A percentile compares a stretch with the other conserved stretches of the same genome.
Conservation (phyloP, 2,888 invertebrate genomes). For the Metellina segmentata region DNA sequence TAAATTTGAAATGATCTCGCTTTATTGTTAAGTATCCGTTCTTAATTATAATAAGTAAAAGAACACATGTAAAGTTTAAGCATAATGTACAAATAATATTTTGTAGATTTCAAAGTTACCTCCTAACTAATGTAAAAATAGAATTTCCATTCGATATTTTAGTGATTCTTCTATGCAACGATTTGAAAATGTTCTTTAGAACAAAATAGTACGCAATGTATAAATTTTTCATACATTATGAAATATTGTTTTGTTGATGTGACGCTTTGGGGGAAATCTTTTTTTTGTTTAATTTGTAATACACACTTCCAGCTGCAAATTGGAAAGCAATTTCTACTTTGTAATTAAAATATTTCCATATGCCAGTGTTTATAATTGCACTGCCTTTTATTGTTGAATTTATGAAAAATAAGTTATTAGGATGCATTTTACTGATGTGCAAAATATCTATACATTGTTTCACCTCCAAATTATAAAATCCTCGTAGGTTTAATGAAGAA, state of each 20-base stretch:
- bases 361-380: background rate
- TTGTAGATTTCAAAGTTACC: background rate
- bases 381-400: background rate
- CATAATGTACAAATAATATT: background rate
- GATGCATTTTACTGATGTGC: too few species aligned
- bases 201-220: background rate
- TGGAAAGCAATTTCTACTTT: background rate
- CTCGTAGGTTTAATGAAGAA: too few species aligned
- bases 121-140: background rate
- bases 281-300: background rate
- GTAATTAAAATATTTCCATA: background rate
- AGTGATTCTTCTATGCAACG: background rate
- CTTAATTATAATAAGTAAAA: background rate
- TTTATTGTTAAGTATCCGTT: conserved; percentile 20
- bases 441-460: too few species aligned
- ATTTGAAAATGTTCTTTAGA: background rate
- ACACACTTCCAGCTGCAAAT: background rate
- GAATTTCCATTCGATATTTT: background rate
- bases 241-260: too few species aligned
- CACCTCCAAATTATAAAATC: too few species aligned
- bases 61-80: background rate
- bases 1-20: conserved; percentile 38
- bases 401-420: background rate
- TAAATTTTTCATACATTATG: background rate
- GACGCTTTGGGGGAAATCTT: too few species aligned